Conservation (phyloP, 2,797 vertebrate species). For the Avahi laniger region DNA sequence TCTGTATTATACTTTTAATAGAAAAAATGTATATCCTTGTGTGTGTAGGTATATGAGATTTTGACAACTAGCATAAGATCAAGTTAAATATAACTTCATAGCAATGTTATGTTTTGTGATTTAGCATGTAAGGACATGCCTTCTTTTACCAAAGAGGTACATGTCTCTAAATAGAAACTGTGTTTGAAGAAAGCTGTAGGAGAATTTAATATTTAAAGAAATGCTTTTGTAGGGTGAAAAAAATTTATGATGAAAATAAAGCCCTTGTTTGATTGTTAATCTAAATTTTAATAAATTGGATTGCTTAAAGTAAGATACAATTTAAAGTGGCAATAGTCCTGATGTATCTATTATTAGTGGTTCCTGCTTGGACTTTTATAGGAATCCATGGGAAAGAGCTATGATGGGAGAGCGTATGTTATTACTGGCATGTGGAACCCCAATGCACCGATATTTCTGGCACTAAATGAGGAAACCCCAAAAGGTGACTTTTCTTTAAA, state of each 20-base stretch:
- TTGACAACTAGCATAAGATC: background rate
- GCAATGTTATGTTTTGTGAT: constrained; percentile 41
- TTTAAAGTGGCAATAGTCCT: constrained; percentile 20
- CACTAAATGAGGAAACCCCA: constrained; percentile 97
- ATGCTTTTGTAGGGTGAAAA: constrained; percentile 34
- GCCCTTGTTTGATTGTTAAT: background rate
- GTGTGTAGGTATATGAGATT: background rate
- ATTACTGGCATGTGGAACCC: constrained; percentile 98
- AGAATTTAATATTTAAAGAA: constrained; percentile 46
- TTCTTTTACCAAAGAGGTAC: background rate
- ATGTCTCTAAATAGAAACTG: constrained; percentile 1
- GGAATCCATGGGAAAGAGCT: constrained; percentile 98
- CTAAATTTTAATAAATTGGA: constrained; percentile 22
- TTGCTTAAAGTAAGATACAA: constrained; percentile 13
- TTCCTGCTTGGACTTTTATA: constrained; percentile 74
- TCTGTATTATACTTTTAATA: background rate
- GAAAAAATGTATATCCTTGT: background rate
- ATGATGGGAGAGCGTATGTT: constrained; percentile 94
- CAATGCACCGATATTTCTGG: constrained; percentile 91
- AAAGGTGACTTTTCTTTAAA: constrained; percentile 90
- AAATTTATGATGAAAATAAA: background rate
- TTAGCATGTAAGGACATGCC: background rate
- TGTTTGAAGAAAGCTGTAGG: constrained; percentile 13
- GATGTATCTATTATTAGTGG: background rate
- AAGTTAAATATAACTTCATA: constrained; percentile 36